Base-by-base conservation (phyloP, 2,888 invertebrate species). In the Leuctra nigra region DNA sequence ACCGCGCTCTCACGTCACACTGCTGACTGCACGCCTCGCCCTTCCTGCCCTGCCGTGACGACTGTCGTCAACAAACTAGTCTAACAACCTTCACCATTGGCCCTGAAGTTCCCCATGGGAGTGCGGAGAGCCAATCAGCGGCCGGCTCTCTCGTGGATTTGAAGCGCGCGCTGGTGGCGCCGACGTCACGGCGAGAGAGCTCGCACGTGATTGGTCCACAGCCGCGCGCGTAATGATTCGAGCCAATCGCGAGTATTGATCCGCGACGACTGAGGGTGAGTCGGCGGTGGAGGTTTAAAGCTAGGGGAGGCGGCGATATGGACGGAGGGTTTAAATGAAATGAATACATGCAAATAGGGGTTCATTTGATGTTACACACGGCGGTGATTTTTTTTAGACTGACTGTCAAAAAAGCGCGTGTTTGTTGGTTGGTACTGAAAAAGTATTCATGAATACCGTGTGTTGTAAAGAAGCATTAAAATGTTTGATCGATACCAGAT, bases 221-320 rank as follows among this genome's bases (percentile, higher is more conserved):
- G 46, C 36, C 47, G 54, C 47, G 55, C 55, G 58, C 58, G 55
- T 58, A 58, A 58, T 55, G 58, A 55, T 54, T 58, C 54, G 59
- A 59, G 56, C 59, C 59, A 59, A 59, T 59, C 55, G 59, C 48
- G 44, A 52, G 55, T 59, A 59, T 59, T 59, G 59, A 59, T 59
- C 59, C 59, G 22, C 50, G 24, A 47, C 55, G 11, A 38, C 41
- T 16, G 24, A 25, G 47, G 47, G 55, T 48, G 48, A 55, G 46
- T n/a, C n/a, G n/a, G n/a, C 20, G 29, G 44, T 25, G 47, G 53
- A 24, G 39, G 22, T 18, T 25, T 55, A 35, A 18, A 50, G 35
- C 56, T 44, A 54, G 53, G 57, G 57, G 57, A 54, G 57, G 46
- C 24, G 53, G 29, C 53, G 56, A 53, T 56, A 46, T 52, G 39